A percentile compares a stretch with the other conserved stretches of the same genome.
phyloP scores from a whole-genome alignment of 2,888 invertebrate genomes.

The Thera britannica region DNA sequence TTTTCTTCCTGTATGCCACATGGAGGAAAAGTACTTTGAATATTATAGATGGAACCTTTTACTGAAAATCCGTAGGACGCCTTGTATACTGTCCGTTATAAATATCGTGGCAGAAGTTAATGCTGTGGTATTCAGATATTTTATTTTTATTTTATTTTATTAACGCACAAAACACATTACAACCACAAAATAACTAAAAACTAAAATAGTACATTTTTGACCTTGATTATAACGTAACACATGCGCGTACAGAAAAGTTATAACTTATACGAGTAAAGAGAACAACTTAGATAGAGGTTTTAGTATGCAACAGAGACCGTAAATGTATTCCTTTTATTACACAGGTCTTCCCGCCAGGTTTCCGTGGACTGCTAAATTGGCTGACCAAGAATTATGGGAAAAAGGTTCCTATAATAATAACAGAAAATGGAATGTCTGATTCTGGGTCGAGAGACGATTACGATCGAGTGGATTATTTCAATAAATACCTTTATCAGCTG shows the following conservation, averaged over 20 bases:
- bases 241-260: too few species aligned
- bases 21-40: too few species aligned
- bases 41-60: too few species aligned
- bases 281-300: background rate
- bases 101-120: background rate
- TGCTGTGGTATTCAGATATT: background rate
- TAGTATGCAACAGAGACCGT: slow-evolving; percentile 33
- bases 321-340: slow-evolving; percentile 30
- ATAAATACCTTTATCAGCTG: slow-evolving; percentile 73
- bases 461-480: slow-evolving; percentile 81
- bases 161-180: too few species aligned
- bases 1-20: too few species aligned
- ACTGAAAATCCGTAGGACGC: too few species aligned
- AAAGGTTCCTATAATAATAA: slow-evolving; percentile 83
- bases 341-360: slow-evolving; percentile 86
- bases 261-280: too few species aligned
- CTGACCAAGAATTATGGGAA: slow-evolving; percentile 85
- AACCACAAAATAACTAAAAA: too few species aligned
- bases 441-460: slow-evolving; percentile 67
- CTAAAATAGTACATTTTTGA: too few species aligned
- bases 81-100: too few species aligned
- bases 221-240: too few species aligned
- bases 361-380: slow-evolving; percentile 86
- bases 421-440: slow-evolving; percentile 86
- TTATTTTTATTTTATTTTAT: too few species aligned